Conservation (phyloP, 2,113 vertebrate genomes). For the Callocephalon fimbriatum region DNA sequence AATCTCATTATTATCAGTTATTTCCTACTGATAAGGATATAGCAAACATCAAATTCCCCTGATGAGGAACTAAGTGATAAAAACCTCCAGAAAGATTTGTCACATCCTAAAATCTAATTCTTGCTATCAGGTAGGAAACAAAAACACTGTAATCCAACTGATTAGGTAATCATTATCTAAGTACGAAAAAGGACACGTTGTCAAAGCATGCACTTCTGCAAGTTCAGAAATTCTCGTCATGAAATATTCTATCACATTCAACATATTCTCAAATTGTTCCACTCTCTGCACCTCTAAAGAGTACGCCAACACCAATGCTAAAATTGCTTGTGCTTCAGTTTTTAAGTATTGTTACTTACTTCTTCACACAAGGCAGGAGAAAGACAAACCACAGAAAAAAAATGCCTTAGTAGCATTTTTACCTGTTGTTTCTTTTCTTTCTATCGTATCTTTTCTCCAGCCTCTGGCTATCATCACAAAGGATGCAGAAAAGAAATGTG, state of each 20-base stretch:
- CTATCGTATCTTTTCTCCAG: neutral
- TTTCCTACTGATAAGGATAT: conserved; percentile 14
- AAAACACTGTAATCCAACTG: neutral
- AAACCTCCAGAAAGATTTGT: neutral
- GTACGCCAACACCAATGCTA: neutral
- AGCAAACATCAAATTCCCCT: conserved; percentile 20
- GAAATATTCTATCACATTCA: neutral
- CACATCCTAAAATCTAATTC: neutral
- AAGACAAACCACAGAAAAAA: neutral
- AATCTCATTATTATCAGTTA: conserved; percentile 20
- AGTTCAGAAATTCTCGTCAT: neutral
- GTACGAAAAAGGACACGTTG: neutral
- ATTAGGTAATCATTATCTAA: neutral
- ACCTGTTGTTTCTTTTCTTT: neutral
- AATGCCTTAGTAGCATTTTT: neutral
- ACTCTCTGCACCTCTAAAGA: neutral
- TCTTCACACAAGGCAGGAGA: neutral
- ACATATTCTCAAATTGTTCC: neutral
- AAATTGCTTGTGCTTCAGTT: neutral
- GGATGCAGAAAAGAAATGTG: neutral
- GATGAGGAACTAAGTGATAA: neutral
- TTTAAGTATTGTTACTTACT: neutral
- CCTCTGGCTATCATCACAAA: neutral
- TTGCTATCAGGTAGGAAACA: conserved; percentile 1
- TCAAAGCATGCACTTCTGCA: neutral